These are phyloP conservation scores for Phataginus tricuspis DNA, from an alignment of 2,797 vertebrate species.

Conservation along the genomic window DNA sequence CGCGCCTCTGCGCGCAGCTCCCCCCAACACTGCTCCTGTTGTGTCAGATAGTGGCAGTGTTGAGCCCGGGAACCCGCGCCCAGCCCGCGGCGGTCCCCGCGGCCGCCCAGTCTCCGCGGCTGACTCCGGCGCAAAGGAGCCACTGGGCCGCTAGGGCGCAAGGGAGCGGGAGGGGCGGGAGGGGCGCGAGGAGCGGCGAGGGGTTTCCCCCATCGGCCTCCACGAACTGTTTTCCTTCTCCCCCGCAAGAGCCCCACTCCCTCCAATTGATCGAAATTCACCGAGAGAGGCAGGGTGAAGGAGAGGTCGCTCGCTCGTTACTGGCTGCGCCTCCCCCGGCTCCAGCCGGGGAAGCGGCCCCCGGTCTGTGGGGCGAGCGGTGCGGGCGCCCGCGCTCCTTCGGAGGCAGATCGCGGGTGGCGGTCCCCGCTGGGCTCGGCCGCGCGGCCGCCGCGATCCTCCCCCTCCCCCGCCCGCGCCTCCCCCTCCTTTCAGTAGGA, in stretches of 20 bases:
- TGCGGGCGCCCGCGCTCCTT: conserved; percentile 49
- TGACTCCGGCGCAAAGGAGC: conserved; percentile 60
- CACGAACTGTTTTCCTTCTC: conserved; percentile 57
- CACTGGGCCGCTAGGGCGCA: conserved; percentile 73
- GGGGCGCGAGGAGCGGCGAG: conserved; percentile 23
- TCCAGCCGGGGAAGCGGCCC: conserved; percentile 34
- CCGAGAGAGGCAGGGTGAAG: conserved; percentile 11
- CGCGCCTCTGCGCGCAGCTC: conserved; percentile 56
- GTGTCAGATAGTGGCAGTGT: conserved; percentile 88
- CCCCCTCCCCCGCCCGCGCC: conserved; percentile 66
- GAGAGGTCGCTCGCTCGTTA: conserved; percentile 32
- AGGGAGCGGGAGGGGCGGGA: conserved; percentile 63
- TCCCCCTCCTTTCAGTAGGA: conserved; percentile 69
- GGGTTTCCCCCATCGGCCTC: conserved; percentile 38
- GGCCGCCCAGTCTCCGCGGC: conserved; percentile 72
- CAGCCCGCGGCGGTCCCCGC: conserved; percentile 77
- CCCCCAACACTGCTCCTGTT: conserved; percentile 84
- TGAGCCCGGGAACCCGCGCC: conserved; percentile 84
- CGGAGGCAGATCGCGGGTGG: conserved; percentile 54
- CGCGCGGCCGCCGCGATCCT: conserved; percentile 65
- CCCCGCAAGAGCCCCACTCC: conserved; percentile 12
- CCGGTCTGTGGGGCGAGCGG: not conserved
- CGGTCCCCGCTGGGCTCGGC: conserved; percentile 60
- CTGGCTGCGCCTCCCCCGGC: conserved; percentile 6
- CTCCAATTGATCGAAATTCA: conserved; percentile 52